Conservation (phyloP, 2,797 vertebrate genomes). For the Amniataba percoides region DNA sequence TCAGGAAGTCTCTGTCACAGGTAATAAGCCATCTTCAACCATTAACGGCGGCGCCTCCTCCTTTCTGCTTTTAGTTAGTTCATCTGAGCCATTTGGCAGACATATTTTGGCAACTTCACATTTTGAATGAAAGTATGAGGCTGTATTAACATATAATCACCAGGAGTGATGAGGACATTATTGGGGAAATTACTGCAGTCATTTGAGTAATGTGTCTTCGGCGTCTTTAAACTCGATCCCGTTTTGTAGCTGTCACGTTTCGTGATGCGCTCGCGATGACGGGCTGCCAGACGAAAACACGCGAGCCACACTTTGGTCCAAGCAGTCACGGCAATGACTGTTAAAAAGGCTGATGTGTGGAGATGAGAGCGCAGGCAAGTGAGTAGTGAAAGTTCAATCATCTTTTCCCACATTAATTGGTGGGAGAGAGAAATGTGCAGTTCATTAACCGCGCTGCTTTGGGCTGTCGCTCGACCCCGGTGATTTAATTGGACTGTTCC, state of each 20-base stretch:
- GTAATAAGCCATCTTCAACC: conserved; percentile 77
- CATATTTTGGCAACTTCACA: not conserved
- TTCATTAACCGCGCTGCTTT: conserved; percentile 74
- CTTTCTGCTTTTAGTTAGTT: conserved; percentile 8
- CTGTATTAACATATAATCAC: conserved; percentile 20
- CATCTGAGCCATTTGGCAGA: conserved; percentile 2
- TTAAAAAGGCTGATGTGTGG: conserved; percentile 46
- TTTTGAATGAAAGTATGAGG: conserved; percentile 7
- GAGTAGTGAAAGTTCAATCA: conserved; percentile 59
- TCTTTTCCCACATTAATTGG: conserved; percentile 72
- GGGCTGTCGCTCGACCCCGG: conserved; percentile 53
- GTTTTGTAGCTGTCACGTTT: conserved; percentile 36
- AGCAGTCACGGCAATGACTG: conserved; percentile 31
- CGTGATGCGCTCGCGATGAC: conserved; percentile 3
- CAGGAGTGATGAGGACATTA: conserved; percentile 14
- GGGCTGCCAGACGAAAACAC: conserved; percentile 36
- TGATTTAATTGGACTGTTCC: conserved; percentile 76
- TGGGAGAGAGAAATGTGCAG: conserved; percentile 53
- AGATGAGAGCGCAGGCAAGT: conserved; percentile 39
- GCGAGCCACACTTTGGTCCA: conserved; percentile 24
- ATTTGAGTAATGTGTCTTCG: conserved; percentile 17
- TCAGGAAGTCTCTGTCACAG: conserved; percentile 98
- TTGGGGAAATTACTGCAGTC: conserved; percentile 8
- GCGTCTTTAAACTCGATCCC: conserved; percentile 11
- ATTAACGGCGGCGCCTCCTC: conserved; percentile 25